Conservation (phyloP, 2,888 invertebrate species). For the Eremobia ochroleuca region DNA sequence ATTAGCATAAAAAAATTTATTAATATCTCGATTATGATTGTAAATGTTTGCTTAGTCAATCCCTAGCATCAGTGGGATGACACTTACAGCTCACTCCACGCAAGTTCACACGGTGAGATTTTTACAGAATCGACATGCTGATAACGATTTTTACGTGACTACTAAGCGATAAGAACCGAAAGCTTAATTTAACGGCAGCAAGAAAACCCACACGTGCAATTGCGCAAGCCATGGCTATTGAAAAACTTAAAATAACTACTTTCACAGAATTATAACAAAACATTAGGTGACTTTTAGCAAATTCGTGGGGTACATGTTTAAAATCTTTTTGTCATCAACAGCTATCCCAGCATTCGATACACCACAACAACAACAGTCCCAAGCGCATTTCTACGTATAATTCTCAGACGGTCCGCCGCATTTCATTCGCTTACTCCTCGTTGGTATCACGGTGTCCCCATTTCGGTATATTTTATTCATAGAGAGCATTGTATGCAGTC, state of each 20-base stretch:
- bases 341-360: neutral
- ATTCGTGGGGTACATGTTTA: neutral
- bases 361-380: neutral
- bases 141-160: neutral
- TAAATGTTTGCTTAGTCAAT: no score
- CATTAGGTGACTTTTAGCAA: no score
- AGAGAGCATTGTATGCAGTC: conserved; percentile 71
- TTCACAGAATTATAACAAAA: neutral
- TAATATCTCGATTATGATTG: no score
- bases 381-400: neutral
- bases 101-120: no score
- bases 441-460: conserved; percentile 61
- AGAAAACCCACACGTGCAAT: neutral
- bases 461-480: conserved; percentile 80
- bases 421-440: conserved; percentile 30
- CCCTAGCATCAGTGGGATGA: no score
- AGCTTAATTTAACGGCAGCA: neutral
- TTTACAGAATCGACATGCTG: no score
- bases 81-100: no score
- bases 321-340: neutral
- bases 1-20: no score
- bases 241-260: neutral
- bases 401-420: neutral
- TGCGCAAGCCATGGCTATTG: neutral
- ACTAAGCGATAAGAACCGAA: neutral